phyloP scores from a whole-genome alignment of 2,888 invertebrate species.

The Lomographa bimaculata region DNA sequence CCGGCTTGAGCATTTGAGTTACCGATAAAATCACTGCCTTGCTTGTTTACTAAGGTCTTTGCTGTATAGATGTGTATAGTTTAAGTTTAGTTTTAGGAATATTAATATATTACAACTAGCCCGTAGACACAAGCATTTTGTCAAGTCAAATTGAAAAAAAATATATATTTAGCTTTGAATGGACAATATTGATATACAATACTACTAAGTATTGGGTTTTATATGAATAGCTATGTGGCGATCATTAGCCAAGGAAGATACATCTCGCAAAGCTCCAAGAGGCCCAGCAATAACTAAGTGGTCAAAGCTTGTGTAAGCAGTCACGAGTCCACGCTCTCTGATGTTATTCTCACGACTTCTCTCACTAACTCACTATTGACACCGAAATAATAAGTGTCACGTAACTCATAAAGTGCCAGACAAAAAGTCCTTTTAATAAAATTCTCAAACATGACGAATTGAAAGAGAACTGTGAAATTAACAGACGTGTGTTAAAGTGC shows the following conservation, averaged over 20 bases:
- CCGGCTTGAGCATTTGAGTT: no score
- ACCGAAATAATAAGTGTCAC: slow-evolving; percentile 52
- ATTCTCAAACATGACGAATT: slow-evolving; percentile 24
- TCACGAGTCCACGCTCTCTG: slow-evolving; percentile 44
- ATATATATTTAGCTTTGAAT: no score
- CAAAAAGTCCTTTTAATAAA: slow-evolving; percentile 32
- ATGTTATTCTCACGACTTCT: slow-evolving; percentile 52
- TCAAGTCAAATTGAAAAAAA: no score
- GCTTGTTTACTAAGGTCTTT: no score
- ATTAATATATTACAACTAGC: no score
- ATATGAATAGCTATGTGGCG: slow-evolving; percentile 19
- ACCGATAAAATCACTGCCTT: no score
- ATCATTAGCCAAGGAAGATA: slow-evolving; percentile 25
- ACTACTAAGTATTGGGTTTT: background rate
- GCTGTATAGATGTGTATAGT: no score
- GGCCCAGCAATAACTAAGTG: slow-evolving; percentile 28
- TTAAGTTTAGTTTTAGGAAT: no score
- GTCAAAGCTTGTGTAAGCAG: slow-evolving; percentile 37
- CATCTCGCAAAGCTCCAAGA: slow-evolving; percentile 26
- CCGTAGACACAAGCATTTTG: no score
- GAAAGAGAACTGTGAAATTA: slow-evolving; percentile 23
- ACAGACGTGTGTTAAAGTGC: slow-evolving; percentile 17
- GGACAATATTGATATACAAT: no score
- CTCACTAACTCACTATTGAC: slow-evolving; percentile 43
- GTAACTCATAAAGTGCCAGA: slow-evolving; percentile 45